Base-by-base conservation (phyloP, 37 sponge, comb jelly and placozoan genomes). In the Oscarella lobularis region DNA sequence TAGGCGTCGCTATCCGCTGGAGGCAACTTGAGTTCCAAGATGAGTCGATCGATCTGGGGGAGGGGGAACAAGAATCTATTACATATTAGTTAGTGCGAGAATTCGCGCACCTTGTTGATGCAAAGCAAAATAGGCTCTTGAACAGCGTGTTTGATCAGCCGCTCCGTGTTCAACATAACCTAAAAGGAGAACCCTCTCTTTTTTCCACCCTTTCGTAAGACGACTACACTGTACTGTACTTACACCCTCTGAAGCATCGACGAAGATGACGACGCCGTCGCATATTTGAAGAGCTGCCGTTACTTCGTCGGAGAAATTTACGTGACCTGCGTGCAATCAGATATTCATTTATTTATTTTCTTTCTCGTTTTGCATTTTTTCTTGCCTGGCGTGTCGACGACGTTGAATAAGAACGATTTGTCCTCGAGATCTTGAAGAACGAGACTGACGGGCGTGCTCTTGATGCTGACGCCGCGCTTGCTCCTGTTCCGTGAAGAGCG, bases 31-130 rank as follows among this genome's bases (percentile, higher is more conserved):
- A 97, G 87, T 72, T 97, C 99, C 65, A 97, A 73, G 0, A 97
- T 81, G 6, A 97, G 67, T 0, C 99, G 78, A 65, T 97, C 99
- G 81, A 93, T 93, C 94, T 90, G 66, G 1, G 68, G 37, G 66
- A 14, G 2, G 9, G n/a, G n/a, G n/a, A n/a, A n/a, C n/a, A n/a
- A n/a, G n/a, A n/a, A n/a, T n/a, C n/a, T n/a, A n/a, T n/a, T n/a
- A n/a, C n/a, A n/a, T n/a, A n/a, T n/a, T n/a, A n/a, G n/a, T n/a
- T n/a, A n/a, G n/a, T n/a, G n/a, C n/a, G n/a, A n/a, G n/a, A n/a
- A n/a, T n/a, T n/a, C n/a, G n/a, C n/a, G n/a, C n/a, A 95, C 90
- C 80, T 97, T 97, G 73, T 92, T 97, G 73, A 97, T 90, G 67
- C 94, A 93, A 6, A 97, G 35, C 6, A 88, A 90, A 33, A 97